A percentile compares a stretch with the other conserved stretches of the same genome.
Evolutionary conservation across 30 jellyfish, hydroid and myxozoan species (phyloP).

Genomic region (Aurelia sp.): DNA sequence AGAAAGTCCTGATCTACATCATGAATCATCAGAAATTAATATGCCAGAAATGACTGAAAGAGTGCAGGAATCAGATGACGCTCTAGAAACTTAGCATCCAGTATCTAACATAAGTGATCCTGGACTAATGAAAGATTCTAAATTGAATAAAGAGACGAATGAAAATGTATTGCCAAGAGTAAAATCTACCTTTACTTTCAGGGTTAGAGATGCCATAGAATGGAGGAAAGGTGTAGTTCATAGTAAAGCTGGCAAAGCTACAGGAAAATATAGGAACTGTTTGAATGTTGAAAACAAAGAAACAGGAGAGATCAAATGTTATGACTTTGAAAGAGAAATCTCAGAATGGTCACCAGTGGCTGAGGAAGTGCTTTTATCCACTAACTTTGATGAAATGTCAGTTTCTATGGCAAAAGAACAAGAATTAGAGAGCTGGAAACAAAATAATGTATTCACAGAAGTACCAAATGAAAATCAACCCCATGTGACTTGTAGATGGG

Average conservation of each 20-base stretch:
- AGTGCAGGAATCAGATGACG: too few species aligned
- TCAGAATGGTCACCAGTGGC: too few species aligned
- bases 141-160: too few species aligned
- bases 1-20: too few species aligned
- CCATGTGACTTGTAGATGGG: constrained; percentile 24
- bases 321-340: too few species aligned
- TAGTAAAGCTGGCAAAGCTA: constrained; percentile 61
- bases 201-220: constrained; percentile 27
- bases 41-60: too few species aligned
- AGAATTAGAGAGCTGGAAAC: constrained; percentile 36
- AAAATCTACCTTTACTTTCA: constrained; percentile 12
- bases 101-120: too few species aligned
- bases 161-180: not conserved
- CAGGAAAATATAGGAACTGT: not conserved
- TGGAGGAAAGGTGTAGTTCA: constrained; percentile 44
- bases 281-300: too few species aligned
- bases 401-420: constrained; percentile 25
- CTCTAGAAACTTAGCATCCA: too few species aligned
- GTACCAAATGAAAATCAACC: constrained; percentile 32
- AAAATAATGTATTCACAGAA: constrained; percentile 25
- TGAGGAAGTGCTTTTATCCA: not conserved
- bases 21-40: too few species aligned
- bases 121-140: too few species aligned
- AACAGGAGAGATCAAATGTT: too few species aligned
- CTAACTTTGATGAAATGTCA: not conserved